These are phyloP conservation scores for Apamea epomidion DNA, from an alignment of 2,888 invertebrate genomes.

Conservation along the genomic window DNA sequence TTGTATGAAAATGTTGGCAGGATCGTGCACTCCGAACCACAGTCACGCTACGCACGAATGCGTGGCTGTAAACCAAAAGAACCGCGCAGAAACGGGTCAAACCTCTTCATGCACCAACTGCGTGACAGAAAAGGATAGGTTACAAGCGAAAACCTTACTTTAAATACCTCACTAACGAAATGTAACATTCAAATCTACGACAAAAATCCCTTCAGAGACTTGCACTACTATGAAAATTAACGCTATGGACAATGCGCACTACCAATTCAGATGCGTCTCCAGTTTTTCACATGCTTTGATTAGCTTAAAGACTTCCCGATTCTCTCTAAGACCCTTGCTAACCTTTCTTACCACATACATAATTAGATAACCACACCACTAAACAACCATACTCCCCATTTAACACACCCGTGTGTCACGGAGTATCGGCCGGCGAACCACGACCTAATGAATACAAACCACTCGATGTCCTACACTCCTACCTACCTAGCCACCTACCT, in stretches of 20 bases:
- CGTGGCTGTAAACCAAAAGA: neutral
- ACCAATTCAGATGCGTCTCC: neutral
- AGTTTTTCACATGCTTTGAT: neutral
- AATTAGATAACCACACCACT: neutral
- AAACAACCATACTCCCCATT: slow-evolving; percentile 6
- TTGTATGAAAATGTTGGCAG: neutral
- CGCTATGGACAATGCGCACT: neutral
- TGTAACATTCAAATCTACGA: neutral
- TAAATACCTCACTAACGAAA: neutral
- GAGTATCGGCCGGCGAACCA: slow-evolving; percentile 58
- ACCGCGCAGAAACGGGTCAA: neutral
- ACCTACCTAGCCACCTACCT: slow-evolving; percentile 20
- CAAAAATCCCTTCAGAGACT: neutral
- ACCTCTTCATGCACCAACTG: neutral
- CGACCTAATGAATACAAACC: slow-evolving; percentile 77
- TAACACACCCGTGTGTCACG: slow-evolving; percentile 36
- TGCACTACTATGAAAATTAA: neutral
- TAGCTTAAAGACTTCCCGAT: neutral
- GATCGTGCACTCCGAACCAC: neutral
- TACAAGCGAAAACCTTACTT: neutral
- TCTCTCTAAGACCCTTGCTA: neutral
- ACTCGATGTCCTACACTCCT: slow-evolving; percentile 65
- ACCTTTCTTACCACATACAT: neutral
- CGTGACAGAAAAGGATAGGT: neutral
- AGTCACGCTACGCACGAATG: neutral